phyloP scores from a whole-genome alignment of 2,888 invertebrate genomes.

The Drosophila recens region DNA sequence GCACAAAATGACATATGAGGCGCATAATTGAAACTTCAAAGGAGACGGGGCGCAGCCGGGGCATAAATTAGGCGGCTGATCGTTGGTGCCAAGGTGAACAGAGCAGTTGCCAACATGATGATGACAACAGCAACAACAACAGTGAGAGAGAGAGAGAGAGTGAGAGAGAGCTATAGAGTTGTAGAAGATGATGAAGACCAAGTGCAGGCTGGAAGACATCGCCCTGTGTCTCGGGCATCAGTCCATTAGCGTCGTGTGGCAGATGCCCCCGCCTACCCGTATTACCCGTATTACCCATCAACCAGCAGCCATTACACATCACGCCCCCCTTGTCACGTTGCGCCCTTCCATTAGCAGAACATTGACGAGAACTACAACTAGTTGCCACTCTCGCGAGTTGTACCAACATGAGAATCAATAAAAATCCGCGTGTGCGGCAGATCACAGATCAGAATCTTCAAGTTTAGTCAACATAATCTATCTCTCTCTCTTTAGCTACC shows the following conservation, averaged over 20 bases:
- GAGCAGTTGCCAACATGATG: slow-evolving; percentile 52
- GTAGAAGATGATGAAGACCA: slow-evolving; percentile 45
- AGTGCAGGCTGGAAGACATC: slow-evolving; percentile 51
- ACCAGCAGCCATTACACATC: not conserved
- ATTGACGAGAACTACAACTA: slow-evolving; percentile 36
- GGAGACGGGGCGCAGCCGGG: slow-evolving; percentile 72
- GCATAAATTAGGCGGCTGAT: slow-evolving; percentile 79
- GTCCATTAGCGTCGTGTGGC: slow-evolving; percentile 78
- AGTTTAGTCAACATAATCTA: slow-evolving; percentile 18
- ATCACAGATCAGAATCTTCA: slow-evolving; percentile 41
- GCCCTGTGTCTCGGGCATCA: slow-evolving; percentile 47
- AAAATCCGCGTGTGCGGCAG: slow-evolving; percentile 73
- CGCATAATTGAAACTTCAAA: slow-evolving; percentile 83
- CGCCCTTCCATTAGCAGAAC: slow-evolving; percentile 74
- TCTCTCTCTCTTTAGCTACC: not conserved
- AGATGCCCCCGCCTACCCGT: slow-evolving; percentile 34
- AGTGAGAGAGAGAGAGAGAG: not conserved
- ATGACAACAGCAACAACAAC: slow-evolving; percentile 25
- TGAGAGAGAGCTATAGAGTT: not conserved
- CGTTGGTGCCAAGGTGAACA: slow-evolving; percentile 60
- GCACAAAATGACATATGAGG: slow-evolving; percentile 82
- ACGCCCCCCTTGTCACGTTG: slow-evolving; percentile 46
- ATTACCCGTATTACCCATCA: slow-evolving; percentile 28
- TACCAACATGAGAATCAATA: slow-evolving; percentile 71
- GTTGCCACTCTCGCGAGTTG: slow-evolving; percentile 49